Conservation (phyloP, 2,888 invertebrate species). For the Drosophila mimetica region DNA sequence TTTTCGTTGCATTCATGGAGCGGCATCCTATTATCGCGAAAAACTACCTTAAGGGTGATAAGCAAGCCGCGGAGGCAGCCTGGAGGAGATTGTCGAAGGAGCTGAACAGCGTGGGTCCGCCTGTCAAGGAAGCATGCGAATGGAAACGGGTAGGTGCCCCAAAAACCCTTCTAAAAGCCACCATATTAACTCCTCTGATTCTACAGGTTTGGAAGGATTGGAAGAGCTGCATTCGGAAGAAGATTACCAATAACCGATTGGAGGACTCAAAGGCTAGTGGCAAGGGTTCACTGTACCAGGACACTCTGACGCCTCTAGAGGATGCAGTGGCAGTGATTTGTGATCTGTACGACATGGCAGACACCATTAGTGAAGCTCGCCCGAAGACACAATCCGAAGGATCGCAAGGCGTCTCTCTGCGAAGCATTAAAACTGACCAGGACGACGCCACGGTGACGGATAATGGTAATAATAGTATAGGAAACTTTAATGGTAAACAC, state of each 20-base stretch:
- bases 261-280: constrained; percentile 57
- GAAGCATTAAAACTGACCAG: constrained; percentile 51
- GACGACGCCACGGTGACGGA: constrained; percentile 45
- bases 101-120: constrained; percentile 65
- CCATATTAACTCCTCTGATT: neutral
- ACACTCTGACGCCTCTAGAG: constrained; percentile 62
- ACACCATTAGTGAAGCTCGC: constrained; percentile 53
- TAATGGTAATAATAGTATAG: constrained; percentile 41
- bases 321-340: constrained; percentile 64
- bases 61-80: constrained; percentile 60
- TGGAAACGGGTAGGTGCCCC: constrained; percentile 60
- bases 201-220: constrained; percentile 67
- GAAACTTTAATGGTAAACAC: neutral
- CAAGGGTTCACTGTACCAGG: constrained; percentile 60
- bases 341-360: constrained; percentile 65
- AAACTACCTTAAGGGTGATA: constrained; percentile 63
- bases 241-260: constrained; percentile 59
- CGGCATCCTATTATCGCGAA: constrained; percentile 66
- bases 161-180: neutral
- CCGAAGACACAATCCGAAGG: constrained; percentile 30
- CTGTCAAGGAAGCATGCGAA: constrained; percentile 60
- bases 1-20: constrained; percentile 69
- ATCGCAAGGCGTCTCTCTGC: constrained; percentile 27
- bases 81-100: constrained; percentile 63
- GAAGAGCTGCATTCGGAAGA: constrained; percentile 66